A percentile compares a stretch with the other conserved stretches of the same genome.
Evolutionary conservation across 2,113 vertebrate genomes (phyloP).

Genomic region (Corydoras maculifer): DNA sequence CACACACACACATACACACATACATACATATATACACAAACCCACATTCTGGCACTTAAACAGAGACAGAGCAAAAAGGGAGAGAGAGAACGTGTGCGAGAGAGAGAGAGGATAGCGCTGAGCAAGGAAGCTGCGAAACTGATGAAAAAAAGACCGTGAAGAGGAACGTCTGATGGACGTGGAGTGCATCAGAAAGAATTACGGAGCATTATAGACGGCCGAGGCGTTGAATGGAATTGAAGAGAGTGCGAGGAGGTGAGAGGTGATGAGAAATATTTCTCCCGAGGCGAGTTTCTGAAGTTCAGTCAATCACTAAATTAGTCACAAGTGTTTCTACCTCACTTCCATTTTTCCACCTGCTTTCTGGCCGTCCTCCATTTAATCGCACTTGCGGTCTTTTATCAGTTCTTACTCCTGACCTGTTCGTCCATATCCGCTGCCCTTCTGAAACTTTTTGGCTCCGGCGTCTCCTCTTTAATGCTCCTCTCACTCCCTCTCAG

Average conservation of each 20-base stretch:
- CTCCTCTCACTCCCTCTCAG: too few species aligned
- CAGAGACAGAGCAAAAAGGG: conserved; percentile 13
- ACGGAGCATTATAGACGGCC: conserved; percentile 34
- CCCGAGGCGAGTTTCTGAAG: conserved; percentile 39
- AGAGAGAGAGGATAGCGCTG: background rate
- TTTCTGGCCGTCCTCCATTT: conserved; percentile 22
- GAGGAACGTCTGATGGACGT: conserved; percentile 17
- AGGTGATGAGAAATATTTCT: conserved; percentile 56
- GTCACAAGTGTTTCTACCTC: conserved; percentile 48
- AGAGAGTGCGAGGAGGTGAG: conserved; percentile 35
- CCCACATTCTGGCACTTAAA: conserved; percentile 16
- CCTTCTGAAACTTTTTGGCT: too few species aligned
- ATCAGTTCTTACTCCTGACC: background rate
- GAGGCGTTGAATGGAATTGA: conserved; percentile 44
- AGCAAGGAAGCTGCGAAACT: conserved; percentile 12
- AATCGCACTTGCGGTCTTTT: background rate
- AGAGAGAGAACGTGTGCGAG: background rate
- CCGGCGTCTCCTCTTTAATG: too few species aligned
- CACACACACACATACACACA: conserved; percentile 11
- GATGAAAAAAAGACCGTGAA: conserved; percentile 15
- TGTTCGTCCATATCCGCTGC: background rate
- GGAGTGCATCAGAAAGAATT: conserved; percentile 17
- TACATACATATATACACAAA: background rate
- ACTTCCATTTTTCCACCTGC: conserved; percentile 5
- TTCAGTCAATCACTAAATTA: conserved; percentile 58